These are phyloP conservation scores for Climacteris rufus DNA, from an alignment of 2,113 vertebrate genomes.

Conservation along the genomic window DNA sequence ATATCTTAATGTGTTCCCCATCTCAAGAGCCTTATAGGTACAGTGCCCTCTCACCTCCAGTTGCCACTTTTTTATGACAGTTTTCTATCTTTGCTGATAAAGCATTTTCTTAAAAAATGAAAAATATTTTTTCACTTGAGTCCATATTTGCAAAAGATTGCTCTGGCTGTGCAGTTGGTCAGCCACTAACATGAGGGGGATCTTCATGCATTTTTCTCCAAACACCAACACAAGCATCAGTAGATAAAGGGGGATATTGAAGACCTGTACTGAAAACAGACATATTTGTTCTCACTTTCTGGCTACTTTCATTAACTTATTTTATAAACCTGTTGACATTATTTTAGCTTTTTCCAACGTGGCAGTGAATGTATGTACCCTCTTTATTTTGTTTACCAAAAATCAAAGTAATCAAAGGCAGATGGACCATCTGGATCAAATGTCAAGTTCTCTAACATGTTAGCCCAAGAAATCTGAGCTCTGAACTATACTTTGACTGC, in stretches of 20 bases:
- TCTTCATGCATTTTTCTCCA: not conserved
- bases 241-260: not conserved
- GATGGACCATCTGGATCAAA: constrained; percentile 50
- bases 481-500: constrained; percentile 41
- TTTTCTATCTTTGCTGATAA: not conserved
- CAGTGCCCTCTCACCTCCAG: not conserved
- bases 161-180: not conserved
- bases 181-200: fast-evolving
- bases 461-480: constrained; percentile 38
- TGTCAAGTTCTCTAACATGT: not conserved
- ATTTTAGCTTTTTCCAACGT: not conserved
- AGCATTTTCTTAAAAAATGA: not conserved
- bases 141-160: not conserved
- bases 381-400: constrained; percentile 25
- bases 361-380: not conserved
- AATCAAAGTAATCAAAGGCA: constrained; percentile 48
- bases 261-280: not conserved
- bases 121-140: not conserved
- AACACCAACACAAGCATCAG: not conserved
- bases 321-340: not conserved
- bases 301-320: not conserved
- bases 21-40: not conserved
- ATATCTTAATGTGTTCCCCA: not conserved
- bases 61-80: not conserved
- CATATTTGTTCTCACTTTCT: not conserved